Evolutionary conservation across 1,140 invertebrate genomes (phyloP), one percentile per base, ranked within the genome.

Genomic region (Periplaneta americana): DNA sequence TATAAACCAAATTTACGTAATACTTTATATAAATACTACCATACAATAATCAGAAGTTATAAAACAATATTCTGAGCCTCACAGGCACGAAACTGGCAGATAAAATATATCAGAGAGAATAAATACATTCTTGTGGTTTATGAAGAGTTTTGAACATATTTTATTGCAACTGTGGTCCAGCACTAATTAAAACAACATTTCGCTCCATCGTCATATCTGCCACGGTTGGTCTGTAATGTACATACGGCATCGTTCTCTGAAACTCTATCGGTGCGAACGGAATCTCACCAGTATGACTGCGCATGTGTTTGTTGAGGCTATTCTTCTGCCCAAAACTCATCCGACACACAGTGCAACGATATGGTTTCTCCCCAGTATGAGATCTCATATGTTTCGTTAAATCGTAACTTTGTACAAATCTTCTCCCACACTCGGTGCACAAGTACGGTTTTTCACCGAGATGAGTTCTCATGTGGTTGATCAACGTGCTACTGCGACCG

Each of bases 281-380:
- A 33, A 33, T 34, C 34, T 78, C 77, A 36, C 77, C 77, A n/a
- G 77, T 78, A 66, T 80, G 79, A 28, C 31, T 79, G 18, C 79
- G 3, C 79, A 80, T 57, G 22, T 80, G 79, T 28, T 79, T 79
- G 22, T 31, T 79, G 18, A 79, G 17, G n/a, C 28, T 37, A 18
- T 37, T 15, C 15, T 39, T 48, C 37, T 66, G 37, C n/a, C 35
- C 32, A 34, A 80, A 74, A 34, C 34, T 74, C 48, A 74, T 57
- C 22, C 13, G 34, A 80, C 80, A 80, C 22, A 74, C 31, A 6
- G 28, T 32, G 32, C 79, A 80, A 17, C 48, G 28, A 75, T 74
- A 80, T n/a, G 48, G 34, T 32, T 35, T 74, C 66, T 80, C 80
- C 33, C 48, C 57, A 10, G 80, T 80, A 37, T 80, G 80, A 6